Conservation (phyloP, 2,113 vertebrate species). For the Lycaon pictus region DNA sequence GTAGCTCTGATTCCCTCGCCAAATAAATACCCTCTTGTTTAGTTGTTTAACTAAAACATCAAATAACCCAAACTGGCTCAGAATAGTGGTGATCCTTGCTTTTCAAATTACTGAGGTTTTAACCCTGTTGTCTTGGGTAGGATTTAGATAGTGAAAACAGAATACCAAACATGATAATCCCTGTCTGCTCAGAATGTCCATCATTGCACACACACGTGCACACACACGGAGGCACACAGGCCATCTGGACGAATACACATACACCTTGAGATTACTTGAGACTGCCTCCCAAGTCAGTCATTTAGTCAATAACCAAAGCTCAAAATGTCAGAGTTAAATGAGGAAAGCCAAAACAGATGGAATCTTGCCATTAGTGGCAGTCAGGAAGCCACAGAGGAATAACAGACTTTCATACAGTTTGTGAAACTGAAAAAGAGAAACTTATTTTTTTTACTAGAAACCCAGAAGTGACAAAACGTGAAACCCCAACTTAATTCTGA, state of each 20-base stretch:
- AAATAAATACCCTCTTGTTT: neutral
- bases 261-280: neutral
- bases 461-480: neutral
- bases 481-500: conserved; percentile 1
- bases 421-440: neutral
- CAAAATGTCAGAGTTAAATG: neutral
- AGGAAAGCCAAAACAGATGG: neutral
- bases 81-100: conserved; percentile 40
- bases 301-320: neutral
- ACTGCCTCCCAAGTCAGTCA: neutral
- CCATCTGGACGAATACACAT: neutral
- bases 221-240: neutral
- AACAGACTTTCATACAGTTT: neutral
- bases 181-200: neutral
- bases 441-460: neutral
- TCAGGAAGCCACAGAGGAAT: conserved; percentile 36
- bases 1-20: conserved; percentile 46
- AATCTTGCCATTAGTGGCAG: neutral
- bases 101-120: conserved; percentile 50
- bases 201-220: neutral
- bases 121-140: neutral
- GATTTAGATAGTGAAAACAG: conserved; percentile 25
- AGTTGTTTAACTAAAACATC: conserved; percentile 67
- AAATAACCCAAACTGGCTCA: conserved; percentile 9
- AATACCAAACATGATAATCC: neutral